Conservation (phyloP, 2,888 invertebrate species). For the Choreutis nemorana region DNA sequence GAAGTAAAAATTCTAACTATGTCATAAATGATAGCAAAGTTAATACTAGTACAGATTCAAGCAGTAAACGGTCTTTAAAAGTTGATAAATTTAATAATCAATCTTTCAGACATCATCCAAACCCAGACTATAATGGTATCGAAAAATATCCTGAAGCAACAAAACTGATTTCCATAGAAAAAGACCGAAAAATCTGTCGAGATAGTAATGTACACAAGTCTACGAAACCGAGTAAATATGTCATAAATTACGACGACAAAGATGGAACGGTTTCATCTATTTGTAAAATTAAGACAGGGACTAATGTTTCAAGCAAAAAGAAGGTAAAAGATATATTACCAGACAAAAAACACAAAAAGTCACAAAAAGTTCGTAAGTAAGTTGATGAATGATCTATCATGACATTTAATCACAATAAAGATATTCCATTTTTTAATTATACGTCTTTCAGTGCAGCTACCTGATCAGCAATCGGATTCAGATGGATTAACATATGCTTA, state of each 20-base stretch:
- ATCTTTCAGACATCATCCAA: no score
- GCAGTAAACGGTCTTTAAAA: slow-evolving; percentile 2
- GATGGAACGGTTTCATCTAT: slow-evolving; percentile 55
- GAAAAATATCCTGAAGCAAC: no score
- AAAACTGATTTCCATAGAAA: no score
- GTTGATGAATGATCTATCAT: slow-evolving; percentile 41
- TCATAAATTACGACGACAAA: slow-evolving; percentile 57
- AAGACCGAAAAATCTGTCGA: no score
- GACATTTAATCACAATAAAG: slow-evolving; percentile 17
- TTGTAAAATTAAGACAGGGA: slow-evolving; percentile 38
- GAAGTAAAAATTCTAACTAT: slow-evolving; percentile 13
- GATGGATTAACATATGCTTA: slow-evolving; percentile 29
- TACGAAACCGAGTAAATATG: slow-evolving; percentile 40
- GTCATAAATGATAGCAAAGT: slow-evolving; percentile 7
- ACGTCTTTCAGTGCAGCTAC: slow-evolving; percentile 57
- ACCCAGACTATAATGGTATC: no score
- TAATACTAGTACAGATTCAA: background rate
- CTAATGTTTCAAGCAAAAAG: slow-evolving; percentile 30
- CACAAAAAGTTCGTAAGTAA: slow-evolving; percentile 57
- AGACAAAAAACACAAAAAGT: slow-evolving; percentile 29
- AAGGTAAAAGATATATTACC: slow-evolving; percentile 26
- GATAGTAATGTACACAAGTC: no score
- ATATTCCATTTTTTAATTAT: slow-evolving; percentile 30
- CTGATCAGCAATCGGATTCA: slow-evolving; percentile 35
- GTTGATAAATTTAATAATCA: no score